Evolutionary conservation across 2,113 vertebrate species (phyloP), one percentile per base, ranked within the genome.

Genomic region (Cyphomyrus plagiostoma): DNA sequence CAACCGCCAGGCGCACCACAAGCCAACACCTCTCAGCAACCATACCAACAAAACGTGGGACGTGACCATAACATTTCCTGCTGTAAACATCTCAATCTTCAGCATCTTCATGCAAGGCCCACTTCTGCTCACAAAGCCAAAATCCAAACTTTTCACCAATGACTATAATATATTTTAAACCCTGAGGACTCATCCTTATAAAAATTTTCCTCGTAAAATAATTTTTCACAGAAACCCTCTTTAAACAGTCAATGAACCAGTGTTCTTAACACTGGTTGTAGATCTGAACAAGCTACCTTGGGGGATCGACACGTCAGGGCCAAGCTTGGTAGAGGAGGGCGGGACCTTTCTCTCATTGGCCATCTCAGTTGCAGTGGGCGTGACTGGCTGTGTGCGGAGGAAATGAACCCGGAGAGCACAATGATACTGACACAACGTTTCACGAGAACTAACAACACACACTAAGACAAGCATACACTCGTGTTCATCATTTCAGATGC

Each of bases 351-450:
- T 93, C 7, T 92, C 93, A 84, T 21, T 90, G 91, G 48, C 30
- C 53, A 80, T 85, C 39, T 93, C 92, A 53, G 85, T 77, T 91
- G 91, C 42, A 91, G 90, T 1, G 91, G 91, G 87, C 89, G 91
- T 87, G 89, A 48, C 50, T 90, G 90, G 58, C 26, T 89, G 86
- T 53, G 93, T 93, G 92, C 94, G 95, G 92, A 53, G 62, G 70
- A 88, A 42, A 88, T n/a, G 8, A 89, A 74, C 15, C 62, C 82
- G 50, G 74, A 88, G 19, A 50, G 39, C 85, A 84, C 39, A 87
- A 49, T 87, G 26, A 90, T 62, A 90, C 83, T 11, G 8, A 49
- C 83, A 52, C 53, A 89, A 84, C 89, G 62, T 70, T 10, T 42
- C 80, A 45, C 58, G 48, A 42, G 10, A 15, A 87, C 84, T 62